A percentile compares a stretch with the other conserved stretches of the same genome.
Evolutionary conservation across 2,113 vertebrate genomes (phyloP).

Genomic region (Tenebrosternarchus preto): DNA sequence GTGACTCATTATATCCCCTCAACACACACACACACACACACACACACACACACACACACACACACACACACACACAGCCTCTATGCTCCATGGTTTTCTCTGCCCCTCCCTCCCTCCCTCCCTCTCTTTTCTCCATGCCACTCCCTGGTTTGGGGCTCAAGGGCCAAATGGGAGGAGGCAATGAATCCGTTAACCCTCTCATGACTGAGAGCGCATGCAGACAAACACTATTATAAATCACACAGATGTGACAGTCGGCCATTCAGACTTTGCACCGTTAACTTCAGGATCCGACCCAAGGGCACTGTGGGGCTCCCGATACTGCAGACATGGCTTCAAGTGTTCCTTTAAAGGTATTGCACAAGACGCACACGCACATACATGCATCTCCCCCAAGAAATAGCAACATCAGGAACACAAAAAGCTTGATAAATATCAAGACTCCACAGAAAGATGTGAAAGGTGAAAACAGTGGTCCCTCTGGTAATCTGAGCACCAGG

Average conservation of each 20-base stretch:
- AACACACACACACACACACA: slow-evolving; percentile 22
- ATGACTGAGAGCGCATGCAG: slow-evolving; percentile 22
- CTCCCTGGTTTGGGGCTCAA: slow-evolving; percentile 42
- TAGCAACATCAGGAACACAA: too few species aligned
- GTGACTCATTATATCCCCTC: slow-evolving; percentile 58
- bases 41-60: slow-evolving; percentile 28
- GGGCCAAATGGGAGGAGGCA: slow-evolving; percentile 34
- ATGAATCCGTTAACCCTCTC: slow-evolving; percentile 26
- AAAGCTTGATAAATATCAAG: too few species aligned
- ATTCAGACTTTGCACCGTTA: not conserved
- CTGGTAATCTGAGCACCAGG: too few species aligned
- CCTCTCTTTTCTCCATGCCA: slow-evolving; percentile 25
- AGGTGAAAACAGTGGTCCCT: too few species aligned
- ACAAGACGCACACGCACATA: not conserved
- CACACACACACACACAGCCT: slow-evolving; percentile 24
- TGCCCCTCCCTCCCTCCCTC: slow-evolving; percentile 29
- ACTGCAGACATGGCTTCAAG: not conserved
- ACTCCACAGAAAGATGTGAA: too few species aligned
- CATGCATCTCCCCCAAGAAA: too few species aligned
- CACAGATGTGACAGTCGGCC: slow-evolving; percentile 14
- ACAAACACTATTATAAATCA: slow-evolving; percentile 22
- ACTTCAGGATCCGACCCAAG: not conserved
- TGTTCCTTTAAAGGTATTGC: not conserved
- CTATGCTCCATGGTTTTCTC: slow-evolving; percentile 35
- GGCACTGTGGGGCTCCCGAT: not conserved